Base-by-base conservation (phyloP, 2,888 invertebrate genomes). In the Zonitis immaculata region DNA sequence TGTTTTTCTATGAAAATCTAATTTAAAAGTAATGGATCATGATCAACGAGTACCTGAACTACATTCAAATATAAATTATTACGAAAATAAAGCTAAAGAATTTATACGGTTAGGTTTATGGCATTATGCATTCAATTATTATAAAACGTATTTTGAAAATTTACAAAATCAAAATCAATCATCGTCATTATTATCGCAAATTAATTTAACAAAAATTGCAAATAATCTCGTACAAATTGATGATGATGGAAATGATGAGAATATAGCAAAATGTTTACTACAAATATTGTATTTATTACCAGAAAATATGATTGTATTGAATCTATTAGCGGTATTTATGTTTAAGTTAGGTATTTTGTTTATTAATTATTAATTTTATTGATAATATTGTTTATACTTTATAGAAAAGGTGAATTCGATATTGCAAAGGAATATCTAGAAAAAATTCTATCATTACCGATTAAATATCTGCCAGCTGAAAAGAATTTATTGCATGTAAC, bases 401-500 rank as follows among this genome's bases (percentile, higher is more conserved):
- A 60, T 49, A 74, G 73, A 54, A 61, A 66, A 51, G 64, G 66
- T 9, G 65, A 72, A 59, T 56, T 65, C 12, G 63, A 66, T 30
- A 66, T 66, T 22, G 72, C 74, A 1, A 60, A 66, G 52, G 56
- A 60, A 25, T 73, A 72, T 57, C 59, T 74, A 22, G 60, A 70
- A 58, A 44, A 54, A 35, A 70, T 70, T 8, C 58, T 64, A 7
- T 58, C 54, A 26, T 60, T 55, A 25, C 57, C 63, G 20, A 59
- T 51, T 12, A 58, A 65, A n/a, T 68, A 63, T 51, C 57, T 74
- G 42, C 67, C 68, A 25, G 66, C 66, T 11, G 82, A 84, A 64
- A 84, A 84, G 67, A 86, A 86, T 70, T 74, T 87, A 14, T 82
- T 88, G 68, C 85, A 85, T 57, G 76, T 86, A 0, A 84, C 83